Evolutionary conservation across 2,888 invertebrate genomes (phyloP), one percentile per base, ranked within the genome.

Genomic region (Rhaphigaster nebulosa): DNA sequence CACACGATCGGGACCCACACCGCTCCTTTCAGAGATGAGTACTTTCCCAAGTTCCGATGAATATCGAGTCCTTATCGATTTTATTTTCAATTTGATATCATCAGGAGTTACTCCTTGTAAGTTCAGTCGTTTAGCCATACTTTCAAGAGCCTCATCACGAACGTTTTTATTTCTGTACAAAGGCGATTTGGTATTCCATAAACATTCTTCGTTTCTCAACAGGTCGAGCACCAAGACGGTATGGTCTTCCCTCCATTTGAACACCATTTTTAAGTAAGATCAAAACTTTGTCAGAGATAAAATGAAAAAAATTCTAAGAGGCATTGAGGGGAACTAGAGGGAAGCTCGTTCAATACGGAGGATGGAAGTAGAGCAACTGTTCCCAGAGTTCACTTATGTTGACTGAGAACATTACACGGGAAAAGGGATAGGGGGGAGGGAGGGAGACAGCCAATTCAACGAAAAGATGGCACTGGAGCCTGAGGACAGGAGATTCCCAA

Each of bases 221-320:
- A 76, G 4, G 5, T 76, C 70, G 34, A 76, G 70, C 3, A 76
- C 70, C 38, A 76, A 20, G 34, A 76, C 23, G 10, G 70, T 76
- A 23, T 76, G 29, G 23, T 76, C 70, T 23, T 76, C 70, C 34
- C 70, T 76, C 70, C 70, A 76, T 38, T 76, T 76, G 70, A 76
- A 76, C 13, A 76, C 70, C 70, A 76, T 76, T 76, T 20, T 23
- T 34, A 38, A 76, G 1, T 6, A 0, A 34, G 10, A 29, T 76
- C 70, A 76, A 8, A 38, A 65, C 65, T 29, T 34, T 18, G 29
- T 65, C 60, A 60, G 0, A 13, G 60, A 12, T n/a, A 34, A 65
- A 18, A 29, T n/a, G 15, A n/a, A 12, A n/a, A 1, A 12, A n/a
- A n/a, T 12, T 6, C 4, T 12, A 13, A 60, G 2, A n/a, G 12